Evolutionary conservation across 1,140 invertebrate species (phyloP).

Genomic region (Cepaea nemoralis): DNA sequence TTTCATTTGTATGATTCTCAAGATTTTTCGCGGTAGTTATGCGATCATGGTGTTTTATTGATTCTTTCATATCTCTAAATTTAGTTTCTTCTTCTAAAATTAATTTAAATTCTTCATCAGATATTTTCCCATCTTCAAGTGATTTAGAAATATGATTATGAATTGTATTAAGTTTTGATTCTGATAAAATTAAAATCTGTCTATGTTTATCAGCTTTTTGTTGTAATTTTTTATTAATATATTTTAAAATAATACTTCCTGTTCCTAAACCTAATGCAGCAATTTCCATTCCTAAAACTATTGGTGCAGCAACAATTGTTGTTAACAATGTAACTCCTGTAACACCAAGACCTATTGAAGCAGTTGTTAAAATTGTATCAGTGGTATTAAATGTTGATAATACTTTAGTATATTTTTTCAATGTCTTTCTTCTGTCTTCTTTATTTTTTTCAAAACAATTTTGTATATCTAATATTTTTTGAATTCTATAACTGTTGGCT

Average conservation of each 20-base stretch:
- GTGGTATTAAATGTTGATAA: no score
- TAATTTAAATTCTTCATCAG: neutral
- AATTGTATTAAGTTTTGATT: neutral
- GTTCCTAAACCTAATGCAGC: neutral
- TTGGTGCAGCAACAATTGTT: conserved; percentile 5
- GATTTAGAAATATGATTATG: conserved; percentile 6
- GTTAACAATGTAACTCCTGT: neutral
- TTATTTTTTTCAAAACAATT: no score
- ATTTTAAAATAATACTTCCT: neutral
- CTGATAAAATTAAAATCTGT: neutral
- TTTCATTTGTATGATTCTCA: neutral
- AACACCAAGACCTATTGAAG: no score
- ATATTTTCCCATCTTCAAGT: neutral
- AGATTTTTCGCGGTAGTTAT: neutral
- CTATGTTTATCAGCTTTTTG: neutral
- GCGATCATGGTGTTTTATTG: neutral
- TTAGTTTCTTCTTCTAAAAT: neutral
- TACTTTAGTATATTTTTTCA: no score
- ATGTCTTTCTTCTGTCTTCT: no score
- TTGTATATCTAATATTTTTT: no score
- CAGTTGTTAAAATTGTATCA: no score
- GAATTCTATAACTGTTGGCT: no score
- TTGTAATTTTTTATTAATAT: neutral
- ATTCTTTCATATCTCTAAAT: conserved; percentile 8
- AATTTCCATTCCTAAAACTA: conserved; percentile 10